Conservation (phyloP, 2,113 vertebrate species). For the Dicaeum eximium region DNA sequence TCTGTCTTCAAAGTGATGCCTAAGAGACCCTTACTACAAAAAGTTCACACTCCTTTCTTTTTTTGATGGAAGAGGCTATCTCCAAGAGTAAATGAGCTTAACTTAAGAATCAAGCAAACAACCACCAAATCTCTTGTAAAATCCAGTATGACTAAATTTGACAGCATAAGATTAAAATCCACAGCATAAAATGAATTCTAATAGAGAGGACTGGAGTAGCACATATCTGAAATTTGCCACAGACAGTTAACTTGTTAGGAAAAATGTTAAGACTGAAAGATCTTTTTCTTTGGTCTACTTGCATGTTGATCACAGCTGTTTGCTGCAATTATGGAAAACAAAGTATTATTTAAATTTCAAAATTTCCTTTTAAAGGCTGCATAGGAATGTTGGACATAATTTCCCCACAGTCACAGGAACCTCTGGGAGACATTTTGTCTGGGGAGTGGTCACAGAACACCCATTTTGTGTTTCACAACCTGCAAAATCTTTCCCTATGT, state of each 20-base stretch:
- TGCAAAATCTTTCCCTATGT: not conserved
- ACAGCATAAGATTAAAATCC: not conserved
- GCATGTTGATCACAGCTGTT: slow-evolving; percentile 44
- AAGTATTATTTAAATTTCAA: slow-evolving; percentile 49
- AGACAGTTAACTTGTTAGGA: slow-evolving; percentile 10
- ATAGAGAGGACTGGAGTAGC: not conserved
- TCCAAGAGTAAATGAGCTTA: not conserved
- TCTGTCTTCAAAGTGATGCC: not conserved
- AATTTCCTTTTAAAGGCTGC: slow-evolving; percentile 18
- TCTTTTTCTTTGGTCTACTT: slow-evolving; percentile 42
- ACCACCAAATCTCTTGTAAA: not conserved
- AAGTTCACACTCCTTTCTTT: not conserved
- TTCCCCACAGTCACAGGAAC: slow-evolving; percentile 1
- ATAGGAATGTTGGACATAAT: not conserved
- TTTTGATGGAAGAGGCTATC: not conserved
- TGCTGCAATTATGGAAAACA: slow-evolving; percentile 49
- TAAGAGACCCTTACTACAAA: not conserved
- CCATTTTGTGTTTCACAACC: slow-evolving; percentile 27
- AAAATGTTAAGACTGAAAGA: slow-evolving; percentile 27
- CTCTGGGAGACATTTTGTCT: slow-evolving; percentile 48
- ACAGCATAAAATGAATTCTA: not conserved
- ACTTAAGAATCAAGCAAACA: not conserved
- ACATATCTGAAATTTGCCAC: not conserved
- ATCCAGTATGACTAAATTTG: not conserved
- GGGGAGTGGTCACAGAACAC: not conserved